Conservation (phyloP, 2,113 vertebrate genomes). For the Peromyscus polionotus region DNA sequence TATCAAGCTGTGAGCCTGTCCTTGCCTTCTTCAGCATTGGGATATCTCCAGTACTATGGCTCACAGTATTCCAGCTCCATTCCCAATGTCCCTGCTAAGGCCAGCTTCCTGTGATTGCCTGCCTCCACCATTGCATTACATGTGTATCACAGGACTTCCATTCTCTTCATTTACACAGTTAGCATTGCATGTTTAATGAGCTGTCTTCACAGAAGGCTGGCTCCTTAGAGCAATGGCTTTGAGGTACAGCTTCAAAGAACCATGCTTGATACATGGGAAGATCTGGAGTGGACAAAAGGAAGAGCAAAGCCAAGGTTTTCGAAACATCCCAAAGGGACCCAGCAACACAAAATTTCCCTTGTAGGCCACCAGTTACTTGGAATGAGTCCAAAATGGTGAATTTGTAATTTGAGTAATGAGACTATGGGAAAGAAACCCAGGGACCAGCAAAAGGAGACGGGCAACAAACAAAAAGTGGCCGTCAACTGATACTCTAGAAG, state of each 20-base stretch:
- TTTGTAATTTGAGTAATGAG: background rate
- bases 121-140: too few relatives aligned
- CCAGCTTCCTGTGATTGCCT: background rate
- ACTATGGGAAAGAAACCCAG: background rate
- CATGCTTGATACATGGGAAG: background rate
- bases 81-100: too few relatives aligned
- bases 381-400: too few relatives aligned
- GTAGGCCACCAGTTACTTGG: background rate
- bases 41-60: background rate
- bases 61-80: too few relatives aligned
- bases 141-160: background rate
- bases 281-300: too few relatives aligned
- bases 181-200: too few relatives aligned
- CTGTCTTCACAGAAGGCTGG: fast-evolving
- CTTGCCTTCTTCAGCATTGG: background rate
- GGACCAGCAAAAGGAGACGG: background rate
- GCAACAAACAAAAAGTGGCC: fast-evolving
- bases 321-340: background rate
- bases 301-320: background rate
- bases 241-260: background rate
- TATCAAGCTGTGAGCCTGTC: fast-evolving
- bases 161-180: background rate
- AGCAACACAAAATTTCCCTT: too few relatives aligned
- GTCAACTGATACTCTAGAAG: background rate
- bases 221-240: background rate